phyloP scores from a whole-genome alignment of 2,797 vertebrate genomes.

The Fundulus diaphanus region DNA sequence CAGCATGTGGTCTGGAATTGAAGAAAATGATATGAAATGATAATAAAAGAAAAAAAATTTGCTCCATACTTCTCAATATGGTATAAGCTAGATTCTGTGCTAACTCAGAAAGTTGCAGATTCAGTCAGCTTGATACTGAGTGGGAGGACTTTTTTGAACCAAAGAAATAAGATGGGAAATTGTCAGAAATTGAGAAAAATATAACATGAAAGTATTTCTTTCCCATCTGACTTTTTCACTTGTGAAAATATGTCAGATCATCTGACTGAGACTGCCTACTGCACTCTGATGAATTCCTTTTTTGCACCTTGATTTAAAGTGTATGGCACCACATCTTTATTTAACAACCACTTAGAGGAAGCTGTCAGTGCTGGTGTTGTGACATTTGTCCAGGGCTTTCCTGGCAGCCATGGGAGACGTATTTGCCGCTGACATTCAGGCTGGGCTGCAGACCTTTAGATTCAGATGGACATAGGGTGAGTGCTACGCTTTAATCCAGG shows the following conservation, averaged over 20 bases:
- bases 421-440: constrained; percentile 65
- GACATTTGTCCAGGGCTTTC: constrained; percentile 72
- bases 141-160: constrained; percentile 22
- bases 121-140: constrained; percentile 7
- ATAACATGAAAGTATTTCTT: constrained; percentile 11
- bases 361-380: constrained; percentile 69
- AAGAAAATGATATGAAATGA: constrained; percentile 63
- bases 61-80: constrained; percentile 23
- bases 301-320: constrained; percentile 59
- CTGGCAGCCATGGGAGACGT: constrained; percentile 54
- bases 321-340: constrained; percentile 68
- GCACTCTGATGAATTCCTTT: constrained; percentile 29
- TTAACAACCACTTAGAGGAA: constrained; percentile 68
- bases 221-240: constrained; percentile 7
- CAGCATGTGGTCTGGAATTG: constrained; percentile 63
- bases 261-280: constrained; percentile 19
- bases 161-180: constrained; percentile 22
- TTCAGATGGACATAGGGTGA: constrained; percentile 57
- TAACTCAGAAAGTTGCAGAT: constrained; percentile 21
- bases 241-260: constrained; percentile 41
- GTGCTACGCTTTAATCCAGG: constrained; percentile 52
- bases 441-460: constrained; percentile 50
- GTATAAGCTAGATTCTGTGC: constrained; percentile 14
- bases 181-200: constrained; percentile 14
- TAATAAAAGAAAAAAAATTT: constrained; percentile 57